Evolutionary conservation across 2,888 invertebrate species (phyloP).

Genomic region (Lepidocyrtoides sp.): DNA sequence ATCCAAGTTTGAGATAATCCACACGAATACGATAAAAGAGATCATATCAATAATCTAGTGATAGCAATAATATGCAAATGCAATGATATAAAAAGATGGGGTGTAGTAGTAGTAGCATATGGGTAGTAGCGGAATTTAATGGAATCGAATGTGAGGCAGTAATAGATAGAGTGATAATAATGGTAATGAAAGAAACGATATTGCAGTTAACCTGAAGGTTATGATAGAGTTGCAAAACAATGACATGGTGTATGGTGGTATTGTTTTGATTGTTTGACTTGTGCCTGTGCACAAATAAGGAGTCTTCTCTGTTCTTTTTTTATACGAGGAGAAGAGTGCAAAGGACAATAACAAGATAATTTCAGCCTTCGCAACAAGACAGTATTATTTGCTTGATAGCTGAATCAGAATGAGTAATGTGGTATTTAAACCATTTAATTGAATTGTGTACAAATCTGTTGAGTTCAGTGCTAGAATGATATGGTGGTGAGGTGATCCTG

Average conservation of each 20-base stretch:
- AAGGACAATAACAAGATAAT: slow-evolving; percentile 48
- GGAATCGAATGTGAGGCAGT: slow-evolving; percentile 7
- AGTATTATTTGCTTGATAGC: slow-evolving; percentile 8
- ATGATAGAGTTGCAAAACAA: slow-evolving; percentile 18
- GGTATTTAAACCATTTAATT: slow-evolving; percentile 42
- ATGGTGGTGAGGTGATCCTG: slow-evolving; percentile 24
- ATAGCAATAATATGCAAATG: background rate
- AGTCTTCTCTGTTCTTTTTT: background rate
- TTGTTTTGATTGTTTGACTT: background rate
- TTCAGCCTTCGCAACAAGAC: slow-evolving; percentile 52
- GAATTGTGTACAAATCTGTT: slow-evolving; percentile 34
- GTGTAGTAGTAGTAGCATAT: background rate
- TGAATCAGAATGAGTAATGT: slow-evolving; percentile 27
- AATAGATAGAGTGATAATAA: background rate
- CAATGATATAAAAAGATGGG: slow-evolving; percentile 31
- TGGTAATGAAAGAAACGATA: background rate
- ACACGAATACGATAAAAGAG: background rate
- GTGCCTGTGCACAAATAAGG: slow-evolving; percentile 28
- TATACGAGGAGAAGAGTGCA: slow-evolving; percentile 20
- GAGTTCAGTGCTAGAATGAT: background rate
- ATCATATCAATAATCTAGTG: background rate
- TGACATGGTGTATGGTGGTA: background rate
- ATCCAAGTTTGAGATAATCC: slow-evolving; percentile 50
- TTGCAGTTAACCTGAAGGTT: slow-evolving; percentile 49
- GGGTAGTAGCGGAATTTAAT: too few species aligned